phyloP scores from a whole-genome alignment of 2,797 vertebrate genomes.

The Cheirogaleus major region DNA sequence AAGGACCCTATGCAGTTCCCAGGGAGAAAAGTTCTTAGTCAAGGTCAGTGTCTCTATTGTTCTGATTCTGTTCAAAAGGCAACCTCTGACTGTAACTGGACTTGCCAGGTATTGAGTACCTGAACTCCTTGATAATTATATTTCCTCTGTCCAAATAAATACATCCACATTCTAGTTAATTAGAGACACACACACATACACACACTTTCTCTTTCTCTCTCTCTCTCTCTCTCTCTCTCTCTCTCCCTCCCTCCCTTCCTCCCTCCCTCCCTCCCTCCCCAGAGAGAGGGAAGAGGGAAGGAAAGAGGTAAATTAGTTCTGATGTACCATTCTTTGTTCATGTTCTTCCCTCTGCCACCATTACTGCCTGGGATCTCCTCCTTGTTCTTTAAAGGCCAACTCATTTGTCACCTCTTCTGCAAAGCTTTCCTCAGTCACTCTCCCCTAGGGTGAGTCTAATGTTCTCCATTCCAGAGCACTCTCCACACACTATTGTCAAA shows the following conservation, averaged over 20 bases:
- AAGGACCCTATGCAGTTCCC: background rate
- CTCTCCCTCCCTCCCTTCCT: too few relatives aligned
- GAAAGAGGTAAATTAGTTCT: background rate
- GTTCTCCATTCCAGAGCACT: background rate
- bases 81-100: background rate
- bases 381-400: background rate
- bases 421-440: background rate
- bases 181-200: background rate
- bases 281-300: background rate
- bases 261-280: too few relatives aligned
- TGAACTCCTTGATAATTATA: background rate
- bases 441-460: background rate
- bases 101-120: background rate
- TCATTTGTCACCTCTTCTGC: background rate
- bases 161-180: background rate
- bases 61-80: background rate
- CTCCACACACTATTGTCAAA: background rate
- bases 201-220: too few relatives aligned
- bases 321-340: background rate
- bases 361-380: background rate
- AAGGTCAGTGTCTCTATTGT: background rate
- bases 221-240: too few relatives aligned
- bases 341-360: background rate
- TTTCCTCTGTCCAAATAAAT: background rate
- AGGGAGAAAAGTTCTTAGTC: background rate